These are phyloP conservation scores for Adelosebastes latens DNA, from an alignment of 2,797 vertebrate genomes.

Conservation along the genomic window DNA sequence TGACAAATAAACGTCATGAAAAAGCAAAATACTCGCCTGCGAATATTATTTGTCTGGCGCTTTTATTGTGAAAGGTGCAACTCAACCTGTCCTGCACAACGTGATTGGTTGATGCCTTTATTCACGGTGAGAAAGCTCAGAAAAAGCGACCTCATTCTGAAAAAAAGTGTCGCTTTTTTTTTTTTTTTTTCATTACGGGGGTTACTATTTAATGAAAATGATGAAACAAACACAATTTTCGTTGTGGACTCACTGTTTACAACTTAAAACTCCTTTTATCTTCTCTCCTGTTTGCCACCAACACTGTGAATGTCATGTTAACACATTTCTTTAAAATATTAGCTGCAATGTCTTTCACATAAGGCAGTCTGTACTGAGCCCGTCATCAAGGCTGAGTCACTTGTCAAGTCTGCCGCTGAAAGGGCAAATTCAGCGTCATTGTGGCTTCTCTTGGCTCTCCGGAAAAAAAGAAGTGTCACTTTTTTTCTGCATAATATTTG, in stretches of 20 bases:
- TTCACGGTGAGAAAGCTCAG: too few species aligned
- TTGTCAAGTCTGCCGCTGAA: constrained; percentile 77
- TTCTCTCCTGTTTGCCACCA: background rate
- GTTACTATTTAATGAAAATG: background rate
- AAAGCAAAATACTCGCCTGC: too few species aligned
- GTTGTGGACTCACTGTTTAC: background rate
- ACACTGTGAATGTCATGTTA: background rate
- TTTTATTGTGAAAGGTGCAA: too few species aligned
- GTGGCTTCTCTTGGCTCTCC: constrained; percentile 75
- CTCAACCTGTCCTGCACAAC: too few species aligned
- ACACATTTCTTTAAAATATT: background rate
- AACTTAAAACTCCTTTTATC: background rate
- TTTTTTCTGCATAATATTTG: too few species aligned
- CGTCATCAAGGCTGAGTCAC: background rate
- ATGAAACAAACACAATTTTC: background rate
- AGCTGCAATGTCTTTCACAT: constrained; percentile 33
- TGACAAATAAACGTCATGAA: too few species aligned
- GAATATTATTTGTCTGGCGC: too few species aligned
- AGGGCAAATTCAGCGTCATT: constrained; percentile 70
- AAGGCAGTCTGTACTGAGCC: constrained; percentile 52
- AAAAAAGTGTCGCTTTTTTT: too few species aligned
- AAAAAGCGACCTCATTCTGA: too few species aligned
- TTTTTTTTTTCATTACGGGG: background rate
- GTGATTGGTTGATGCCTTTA: too few species aligned
- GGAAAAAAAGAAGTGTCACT: too few species aligned